Conservation (phyloP, 53 echinoderm and acorn worm species). For the Arbacia lixula region DNA sequence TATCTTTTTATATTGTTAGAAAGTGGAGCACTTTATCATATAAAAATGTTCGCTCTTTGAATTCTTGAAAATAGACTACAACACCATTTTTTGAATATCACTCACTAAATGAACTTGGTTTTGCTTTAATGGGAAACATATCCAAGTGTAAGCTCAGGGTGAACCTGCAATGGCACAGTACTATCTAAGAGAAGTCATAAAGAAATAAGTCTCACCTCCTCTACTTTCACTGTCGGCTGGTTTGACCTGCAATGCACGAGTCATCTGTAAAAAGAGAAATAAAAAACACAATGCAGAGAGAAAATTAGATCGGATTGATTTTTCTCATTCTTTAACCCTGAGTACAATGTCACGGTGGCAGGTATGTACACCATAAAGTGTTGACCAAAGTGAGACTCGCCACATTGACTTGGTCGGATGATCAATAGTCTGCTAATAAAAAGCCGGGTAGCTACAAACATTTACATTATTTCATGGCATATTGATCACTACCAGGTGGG, state of each 20-base stretch:
- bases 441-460: slow-evolving; percentile 30
- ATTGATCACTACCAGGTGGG: slow-evolving; percentile 6
- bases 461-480: slow-evolving; percentile 21
- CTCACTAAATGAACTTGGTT: too few species aligned
- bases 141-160: too few species aligned
- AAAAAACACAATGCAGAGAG: slow-evolving; percentile 18
- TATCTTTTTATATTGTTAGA: too few species aligned
- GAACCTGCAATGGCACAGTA: too few species aligned
- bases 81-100: too few species aligned
- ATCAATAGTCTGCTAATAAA: slow-evolving; percentile 29
- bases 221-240: slow-evolving; percentile 99
- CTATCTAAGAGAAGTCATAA: too few species aligned
- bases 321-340: neutral
- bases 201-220: slow-evolving; percentile 68
- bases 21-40: too few species aligned
- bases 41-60: too few species aligned
- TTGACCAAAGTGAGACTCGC: neutral
- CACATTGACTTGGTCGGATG: neutral
- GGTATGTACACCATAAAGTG: slow-evolving; percentile 13
- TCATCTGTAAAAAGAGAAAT: slow-evolving; percentile 78
- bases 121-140: too few species aligned
- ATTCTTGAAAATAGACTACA: too few species aligned
- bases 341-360: neutral
- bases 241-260: slow-evolving; percentile 96
- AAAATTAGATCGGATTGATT: neutral